A percentile compares a stretch with the other conserved stretches of the same genome.
Evolutionary conservation across 2,113 vertebrate genomes (phyloP).

Genomic region (Microtus oregoni): DNA sequence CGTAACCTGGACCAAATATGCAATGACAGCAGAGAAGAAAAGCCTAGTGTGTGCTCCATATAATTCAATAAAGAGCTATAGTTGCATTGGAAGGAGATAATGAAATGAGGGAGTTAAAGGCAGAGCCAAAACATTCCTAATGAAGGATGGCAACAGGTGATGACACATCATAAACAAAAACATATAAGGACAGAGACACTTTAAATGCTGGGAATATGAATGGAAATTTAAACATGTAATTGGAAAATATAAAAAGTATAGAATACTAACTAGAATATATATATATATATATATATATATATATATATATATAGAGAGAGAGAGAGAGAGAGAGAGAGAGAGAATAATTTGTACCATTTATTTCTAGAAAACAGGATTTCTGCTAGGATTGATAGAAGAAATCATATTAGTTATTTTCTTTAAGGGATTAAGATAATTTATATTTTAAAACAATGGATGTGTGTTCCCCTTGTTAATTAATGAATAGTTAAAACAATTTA

Average conservation of each 20-base stretch:
- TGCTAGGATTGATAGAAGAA: background rate
- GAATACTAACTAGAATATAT: no score
- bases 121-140: background rate
- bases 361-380: background rate
- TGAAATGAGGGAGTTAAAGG: background rate
- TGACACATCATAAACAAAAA: background rate
- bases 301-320: no score
- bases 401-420: background rate
- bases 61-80: background rate
- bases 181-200: background rate
- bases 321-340: no score
- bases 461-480: background rate
- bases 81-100: background rate
- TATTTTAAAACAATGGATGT: background rate
- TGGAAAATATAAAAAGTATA: background rate
- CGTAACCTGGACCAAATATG: background rate
- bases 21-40: background rate
- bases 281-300: no score
- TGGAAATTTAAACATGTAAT: background rate
- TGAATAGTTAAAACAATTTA: background rate
- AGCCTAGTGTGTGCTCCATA: background rate
- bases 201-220: background rate
- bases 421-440: background rate
- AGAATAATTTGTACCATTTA: background rate
- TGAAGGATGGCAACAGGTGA: background rate